A percentile compares a stretch with the other conserved stretches of the same genome.
Evolutionary conservation across 2,888 invertebrate species (phyloP).

Genomic region (Drosophila neoperkinsi): DNA sequence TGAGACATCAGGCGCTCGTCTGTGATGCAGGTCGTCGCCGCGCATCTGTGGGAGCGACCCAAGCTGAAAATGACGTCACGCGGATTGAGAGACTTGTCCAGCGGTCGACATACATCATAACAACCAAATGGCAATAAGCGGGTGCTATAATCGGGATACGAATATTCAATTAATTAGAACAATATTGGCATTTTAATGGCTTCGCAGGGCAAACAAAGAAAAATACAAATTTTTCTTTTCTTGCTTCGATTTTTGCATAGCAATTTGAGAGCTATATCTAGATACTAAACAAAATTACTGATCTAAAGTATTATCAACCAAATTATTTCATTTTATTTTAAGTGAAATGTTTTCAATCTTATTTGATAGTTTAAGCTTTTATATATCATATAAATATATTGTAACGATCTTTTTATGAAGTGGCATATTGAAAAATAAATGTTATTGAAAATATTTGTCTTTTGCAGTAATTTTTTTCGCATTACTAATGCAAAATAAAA

Average conservation of each 20-base stretch:
- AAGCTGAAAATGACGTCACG: conserved; percentile 74
- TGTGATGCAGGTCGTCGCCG: conserved; percentile 42
- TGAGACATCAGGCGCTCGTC: conserved; percentile 60
- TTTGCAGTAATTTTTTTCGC: background rate
- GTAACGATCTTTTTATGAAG: background rate
- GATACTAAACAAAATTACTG: background rate
- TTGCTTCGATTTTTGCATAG: background rate
- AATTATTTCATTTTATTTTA: background rate
- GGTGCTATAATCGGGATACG: conserved; percentile 20
- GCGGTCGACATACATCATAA: conserved; percentile 66
- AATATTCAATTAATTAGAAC: background rate
- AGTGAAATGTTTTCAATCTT: too few relatives aligned
- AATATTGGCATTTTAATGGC: background rate
- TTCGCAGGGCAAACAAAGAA: background rate
- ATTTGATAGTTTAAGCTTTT: background rate
- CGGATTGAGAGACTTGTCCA: conserved; percentile 66
- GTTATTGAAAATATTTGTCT: background rate
- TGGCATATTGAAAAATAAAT: background rate
- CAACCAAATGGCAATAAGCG: conserved; percentile 41
- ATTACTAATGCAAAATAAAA: background rate
- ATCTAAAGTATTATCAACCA: background rate
- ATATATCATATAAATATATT: background rate
- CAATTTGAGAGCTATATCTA: background rate
- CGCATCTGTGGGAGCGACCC: conserved; percentile 63
- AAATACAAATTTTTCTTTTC: accelerated